Base-by-base conservation (phyloP, 1,140 invertebrate species). In the Asbolus verrucosus region DNA sequence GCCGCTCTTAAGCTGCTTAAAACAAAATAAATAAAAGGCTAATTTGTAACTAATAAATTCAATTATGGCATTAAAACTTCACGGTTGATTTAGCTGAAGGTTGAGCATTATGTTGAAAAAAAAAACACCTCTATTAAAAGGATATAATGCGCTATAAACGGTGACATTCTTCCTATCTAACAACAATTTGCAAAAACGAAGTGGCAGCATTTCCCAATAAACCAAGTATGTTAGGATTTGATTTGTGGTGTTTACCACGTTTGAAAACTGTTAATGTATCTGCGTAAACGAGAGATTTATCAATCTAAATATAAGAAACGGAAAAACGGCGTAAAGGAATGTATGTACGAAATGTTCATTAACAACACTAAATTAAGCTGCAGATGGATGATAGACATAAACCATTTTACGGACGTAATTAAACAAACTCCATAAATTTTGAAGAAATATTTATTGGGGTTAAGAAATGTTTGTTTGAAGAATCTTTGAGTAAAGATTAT, bases 361-460 rank as follows among this genome's bases (percentile, higher is more conserved):
- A 54, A 24, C 46, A 54, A 54, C 21, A 54, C 18, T 54, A 30
- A 54, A 54, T 54, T 54, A 54, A 19, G 19, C 21, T n/a, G 18
- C n/a, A 5, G 19, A 24, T 31, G 46, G 46, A 54, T 54, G 46
- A 54, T 14, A 8, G 46, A 54, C 27, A 54, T 54, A 54, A 54
- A 54, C 46, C 46, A 54, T 27, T 21, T n/a, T n/a, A n/a, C n/a
- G n/a, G n/a, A n/a, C 24, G 18, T 18, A 16, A n/a, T n/a, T 54
- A 54, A 54, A 54, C 46, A 54, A 54, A 14, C 46, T 24, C 46
- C 19, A 54, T 54, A 54, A 54, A 54, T 54, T 54, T 54, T 43
- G 15, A 43, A 14, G 46, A 24, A 54, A 54, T 30, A 54, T 30
- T 54, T 54, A 54, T 27, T n/a, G 16, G 14, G 46, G 46, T n/a